Percentiles rank a stretch among this genome's conserved stretches.
Evolutionary conservation across 2,113 vertebrate species (phyloP).

Genomic region (Apaloderma vittatum): DNA sequence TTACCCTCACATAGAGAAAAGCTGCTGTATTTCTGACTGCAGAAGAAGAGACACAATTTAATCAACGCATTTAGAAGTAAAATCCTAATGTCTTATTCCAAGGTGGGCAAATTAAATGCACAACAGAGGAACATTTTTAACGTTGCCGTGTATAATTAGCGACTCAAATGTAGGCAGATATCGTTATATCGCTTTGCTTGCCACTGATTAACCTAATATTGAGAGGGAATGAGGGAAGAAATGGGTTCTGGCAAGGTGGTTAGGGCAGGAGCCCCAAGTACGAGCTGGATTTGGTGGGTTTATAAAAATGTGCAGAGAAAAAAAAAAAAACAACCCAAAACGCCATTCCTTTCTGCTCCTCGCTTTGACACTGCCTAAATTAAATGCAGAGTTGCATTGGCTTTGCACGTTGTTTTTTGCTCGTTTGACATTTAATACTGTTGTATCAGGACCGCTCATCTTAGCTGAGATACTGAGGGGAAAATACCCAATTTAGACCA

Average conservation of each 20-base stretch:
- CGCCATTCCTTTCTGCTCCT: conserved; percentile 39
- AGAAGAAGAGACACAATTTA: neutral
- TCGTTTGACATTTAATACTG: conserved; percentile 66
- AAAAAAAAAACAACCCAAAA: neutral
- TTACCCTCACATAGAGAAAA: neutral
- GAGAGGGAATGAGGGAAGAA: neutral
- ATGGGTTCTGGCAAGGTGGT: neutral
- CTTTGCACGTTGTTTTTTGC: conserved; percentile 50
- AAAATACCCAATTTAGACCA: conserved; percentile 44
- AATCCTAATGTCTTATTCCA: conserved; percentile 6
- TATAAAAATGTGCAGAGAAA: conserved; percentile 12
- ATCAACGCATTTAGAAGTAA: conserved; percentile 1
- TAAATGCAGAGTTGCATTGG: conserved; percentile 52
- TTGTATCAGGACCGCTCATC: conserved; percentile 58
- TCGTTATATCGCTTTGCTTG: conserved; percentile 41
- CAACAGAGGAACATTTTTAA: conserved; percentile 35
- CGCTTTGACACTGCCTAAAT: conserved; percentile 64
- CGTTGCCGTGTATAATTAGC: conserved; percentile 22
- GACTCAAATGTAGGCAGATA: conserved; percentile 40
- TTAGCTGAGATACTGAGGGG: conserved; percentile 37
- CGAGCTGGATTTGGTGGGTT: conserved; percentile 11
- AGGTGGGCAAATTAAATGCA: conserved; percentile 57
- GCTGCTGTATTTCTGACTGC: neutral
- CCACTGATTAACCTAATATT: conserved; percentile 9
- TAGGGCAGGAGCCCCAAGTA: neutral